Evolutionary conservation across 2,888 invertebrate species (phyloP).

Genomic region (Pammene fasciana): DNA sequence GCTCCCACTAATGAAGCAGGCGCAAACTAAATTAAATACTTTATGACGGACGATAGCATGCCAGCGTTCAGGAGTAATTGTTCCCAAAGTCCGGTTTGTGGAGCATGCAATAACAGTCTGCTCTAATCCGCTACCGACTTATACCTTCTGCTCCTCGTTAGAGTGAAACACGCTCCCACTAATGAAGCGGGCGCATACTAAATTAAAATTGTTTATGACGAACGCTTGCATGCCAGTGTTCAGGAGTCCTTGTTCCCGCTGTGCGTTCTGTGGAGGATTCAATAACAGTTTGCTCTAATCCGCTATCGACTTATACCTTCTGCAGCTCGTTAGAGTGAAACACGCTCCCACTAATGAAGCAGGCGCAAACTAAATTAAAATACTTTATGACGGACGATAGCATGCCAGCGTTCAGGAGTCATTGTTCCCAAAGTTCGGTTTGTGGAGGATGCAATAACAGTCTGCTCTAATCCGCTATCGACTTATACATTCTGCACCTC

Average conservation of each 20-base stretch:
- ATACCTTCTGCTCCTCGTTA: constrained; percentile 28
- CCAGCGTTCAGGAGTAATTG: too few species aligned
- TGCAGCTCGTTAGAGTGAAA: constrained; percentile 41
- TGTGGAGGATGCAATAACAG: neutral
- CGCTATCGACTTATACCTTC: constrained; percentile 19
- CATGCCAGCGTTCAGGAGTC: constrained; percentile 19
- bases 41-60: too few species aligned
- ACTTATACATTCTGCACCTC: constrained; percentile 21
- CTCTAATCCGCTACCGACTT: neutral
- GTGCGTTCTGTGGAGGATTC: too few species aligned
- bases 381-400: constrained; percentile 47
- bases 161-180: constrained; percentile 47
- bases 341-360: constrained; percentile 50
- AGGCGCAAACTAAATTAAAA: constrained; percentile 49
- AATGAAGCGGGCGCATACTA: constrained; percentile 50
- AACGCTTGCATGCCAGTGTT: constrained; percentile 32
- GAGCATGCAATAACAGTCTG: too few species aligned
- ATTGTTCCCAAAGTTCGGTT: constrained; percentile 16
- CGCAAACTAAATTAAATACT: too few species aligned
- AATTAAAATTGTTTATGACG: constrained; percentile 50
- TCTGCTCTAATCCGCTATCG: neutral
- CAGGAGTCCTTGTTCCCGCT: constrained; percentile 26
- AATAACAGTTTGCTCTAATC: neutral
- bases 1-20: constrained; percentile 51
- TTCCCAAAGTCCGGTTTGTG: too few species aligned